Conservation (phyloP, 2,113 vertebrate genomes). For the Centropus unirufus region DNA sequence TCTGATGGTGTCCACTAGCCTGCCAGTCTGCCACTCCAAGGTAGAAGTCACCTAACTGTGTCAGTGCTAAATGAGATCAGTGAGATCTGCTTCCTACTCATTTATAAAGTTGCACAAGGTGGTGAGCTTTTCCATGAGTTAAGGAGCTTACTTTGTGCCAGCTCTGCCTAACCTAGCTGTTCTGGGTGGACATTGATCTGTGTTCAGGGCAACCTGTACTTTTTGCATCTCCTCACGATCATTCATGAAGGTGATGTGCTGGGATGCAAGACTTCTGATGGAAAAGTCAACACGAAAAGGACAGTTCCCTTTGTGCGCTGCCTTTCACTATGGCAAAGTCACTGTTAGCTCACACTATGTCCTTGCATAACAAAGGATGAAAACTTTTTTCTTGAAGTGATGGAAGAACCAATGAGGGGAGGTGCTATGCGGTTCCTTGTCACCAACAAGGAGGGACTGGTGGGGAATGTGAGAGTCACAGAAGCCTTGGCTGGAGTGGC, state of each 20-base stretch:
- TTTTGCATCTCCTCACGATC: background rate
- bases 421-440: too few species aligned
- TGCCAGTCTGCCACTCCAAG: background rate
- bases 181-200: background rate
- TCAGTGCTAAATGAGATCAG: background rate
- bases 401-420: too few species aligned
- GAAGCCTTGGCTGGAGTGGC: too few species aligned
- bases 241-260: background rate
- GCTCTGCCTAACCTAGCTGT: background rate
- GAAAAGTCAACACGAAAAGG: background rate
- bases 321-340: background rate
- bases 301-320: background rate
- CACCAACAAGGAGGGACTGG: too few species aligned
- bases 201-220: background rate
- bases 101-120: background rate
- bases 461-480: too few species aligned
- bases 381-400: too few species aligned
- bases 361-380: background rate
- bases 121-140: background rate
- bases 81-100: background rate
- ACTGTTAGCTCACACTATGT: background rate
- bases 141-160: background rate
- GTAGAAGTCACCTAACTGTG: fast-evolving
- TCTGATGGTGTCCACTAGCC: fast-evolving
- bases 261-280: background rate